phyloP scores from a whole-genome alignment of 2,113 vertebrate species.

The Dunckerocampus dactyliophorus region DNA sequence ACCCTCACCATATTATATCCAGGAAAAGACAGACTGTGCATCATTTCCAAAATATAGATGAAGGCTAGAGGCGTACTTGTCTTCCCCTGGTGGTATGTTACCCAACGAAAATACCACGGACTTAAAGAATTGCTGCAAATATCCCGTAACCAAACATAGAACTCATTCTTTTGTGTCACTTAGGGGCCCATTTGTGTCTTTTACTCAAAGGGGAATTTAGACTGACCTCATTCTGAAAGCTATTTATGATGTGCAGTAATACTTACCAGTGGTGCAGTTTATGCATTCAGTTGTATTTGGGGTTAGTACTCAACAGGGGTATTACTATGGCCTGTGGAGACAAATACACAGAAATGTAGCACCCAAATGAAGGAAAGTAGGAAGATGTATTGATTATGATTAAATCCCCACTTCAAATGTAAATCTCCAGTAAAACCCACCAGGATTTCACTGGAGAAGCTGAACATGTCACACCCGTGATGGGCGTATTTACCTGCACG shows the following conservation, averaged over 20 bases:
- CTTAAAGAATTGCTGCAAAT: background rate
- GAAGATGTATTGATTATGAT: no score
- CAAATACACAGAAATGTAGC: no score
- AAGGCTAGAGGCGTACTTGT: no score
- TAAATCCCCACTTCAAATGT: no score
- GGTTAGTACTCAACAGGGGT: conserved; percentile 1
- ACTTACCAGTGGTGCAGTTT: background rate
- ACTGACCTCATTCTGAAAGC: conserved; percentile 23
- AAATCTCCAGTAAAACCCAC: conserved; percentile 10
- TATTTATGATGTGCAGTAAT: conserved; percentile 7
- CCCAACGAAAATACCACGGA: background rate
- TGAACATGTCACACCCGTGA: conserved; percentile 50
- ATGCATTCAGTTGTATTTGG: no score
- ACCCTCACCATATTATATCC: background rate
- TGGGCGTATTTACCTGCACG: conserved; percentile 52
- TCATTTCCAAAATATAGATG: no score
- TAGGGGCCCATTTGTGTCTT: conserved; percentile 8
- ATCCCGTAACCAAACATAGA: conserved; percentile 2
- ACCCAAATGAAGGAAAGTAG: no score
- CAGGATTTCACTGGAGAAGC: conserved; percentile 32
- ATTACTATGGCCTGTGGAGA: conserved; percentile 2
- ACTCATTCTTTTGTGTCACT: background rate
- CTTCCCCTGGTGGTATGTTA: conserved; percentile 4
- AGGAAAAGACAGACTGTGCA: background rate
- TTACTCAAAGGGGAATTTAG: conserved; percentile 12